phyloP scores from a whole-genome alignment of 2,888 invertebrate species.

The Drepanosiphum platanoidis region DNA sequence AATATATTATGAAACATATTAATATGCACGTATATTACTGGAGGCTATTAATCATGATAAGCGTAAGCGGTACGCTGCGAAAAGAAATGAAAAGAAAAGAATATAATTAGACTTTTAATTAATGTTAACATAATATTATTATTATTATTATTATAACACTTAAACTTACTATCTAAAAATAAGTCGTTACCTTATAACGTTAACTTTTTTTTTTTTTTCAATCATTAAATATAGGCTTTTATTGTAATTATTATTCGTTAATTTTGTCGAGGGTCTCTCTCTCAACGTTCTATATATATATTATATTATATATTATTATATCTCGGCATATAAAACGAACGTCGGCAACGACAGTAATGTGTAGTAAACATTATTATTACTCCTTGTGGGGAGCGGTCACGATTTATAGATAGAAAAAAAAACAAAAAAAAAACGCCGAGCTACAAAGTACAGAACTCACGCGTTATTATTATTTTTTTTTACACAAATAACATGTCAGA shows the following conservation, averaged over 20 bases:
- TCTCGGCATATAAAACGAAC: neutral
- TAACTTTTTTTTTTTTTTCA: neutral
- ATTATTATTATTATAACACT: constrained; percentile 41
- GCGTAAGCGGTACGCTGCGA: neutral
- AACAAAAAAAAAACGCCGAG: neutral
- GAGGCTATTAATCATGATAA: constrained; percentile 19
- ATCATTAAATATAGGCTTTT: constrained; percentile 13
- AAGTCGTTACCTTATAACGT: constrained; percentile 30
- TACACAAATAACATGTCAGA: neutral
- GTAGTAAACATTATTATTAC: neutral
- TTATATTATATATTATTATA: no score
- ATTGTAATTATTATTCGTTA: neutral
- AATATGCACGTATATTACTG: neutral
- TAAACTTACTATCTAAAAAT: constrained; percentile 40
- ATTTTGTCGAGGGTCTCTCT: neutral
- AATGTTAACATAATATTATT: constrained; percentile 42
- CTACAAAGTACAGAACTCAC: neutral
- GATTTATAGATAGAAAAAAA: no score
- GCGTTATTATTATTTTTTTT: neutral
- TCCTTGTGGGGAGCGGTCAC: neutral
- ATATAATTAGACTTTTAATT: constrained; percentile 44
- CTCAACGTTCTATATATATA: neutral
- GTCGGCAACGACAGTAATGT: neutral
- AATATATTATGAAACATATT: no score
- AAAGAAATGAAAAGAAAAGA: constrained; percentile 8